phyloP scores from a whole-genome alignment of 2,113 vertebrate species.

The Crotophaga sulcirostris region DNA sequence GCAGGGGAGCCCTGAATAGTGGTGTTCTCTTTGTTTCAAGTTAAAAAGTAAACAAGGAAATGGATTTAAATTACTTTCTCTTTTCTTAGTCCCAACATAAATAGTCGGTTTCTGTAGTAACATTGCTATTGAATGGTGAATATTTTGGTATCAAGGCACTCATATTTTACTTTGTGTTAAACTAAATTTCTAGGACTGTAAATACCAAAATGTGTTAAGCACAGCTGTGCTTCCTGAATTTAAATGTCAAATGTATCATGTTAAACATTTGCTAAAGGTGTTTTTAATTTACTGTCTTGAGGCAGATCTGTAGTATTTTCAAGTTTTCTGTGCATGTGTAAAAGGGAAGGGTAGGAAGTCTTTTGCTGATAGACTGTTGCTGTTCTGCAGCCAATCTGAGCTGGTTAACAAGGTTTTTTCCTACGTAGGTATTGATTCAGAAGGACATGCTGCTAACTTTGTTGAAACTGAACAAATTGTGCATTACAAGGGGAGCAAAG shows the following conservation, averaged over 20 bases:
- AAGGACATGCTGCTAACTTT: conserved; percentile 96
- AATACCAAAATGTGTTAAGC: not conserved
- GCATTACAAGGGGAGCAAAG: conserved; percentile 86
- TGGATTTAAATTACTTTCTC: not conserved
- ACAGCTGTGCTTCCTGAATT: not conserved
- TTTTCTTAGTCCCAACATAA: not conserved
- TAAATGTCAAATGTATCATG: not conserved
- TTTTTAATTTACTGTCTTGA: accelerated
- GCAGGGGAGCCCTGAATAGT: not conserved
- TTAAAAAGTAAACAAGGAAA: not conserved
- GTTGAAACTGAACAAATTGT: conserved; percentile 96
- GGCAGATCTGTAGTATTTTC: not conserved
- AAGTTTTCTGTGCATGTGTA: not conserved
- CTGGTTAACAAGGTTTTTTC: not conserved
- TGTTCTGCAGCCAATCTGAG: not conserved
- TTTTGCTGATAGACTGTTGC: not conserved
- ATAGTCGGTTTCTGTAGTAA: not conserved
- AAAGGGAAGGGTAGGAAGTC: not conserved
- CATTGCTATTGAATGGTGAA: not conserved
- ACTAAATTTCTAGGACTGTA: not conserved
- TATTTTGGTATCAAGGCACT: not conserved
- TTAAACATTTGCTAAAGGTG: not conserved
- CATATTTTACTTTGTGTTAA: not conserved
- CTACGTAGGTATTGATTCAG: conserved; percentile 89
- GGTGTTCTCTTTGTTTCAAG: not conserved